These are phyloP conservation scores for Tanytarsus gracilentus DNA, from an alignment of 2,888 invertebrate genomes.

Conservation along the genomic window DNA sequence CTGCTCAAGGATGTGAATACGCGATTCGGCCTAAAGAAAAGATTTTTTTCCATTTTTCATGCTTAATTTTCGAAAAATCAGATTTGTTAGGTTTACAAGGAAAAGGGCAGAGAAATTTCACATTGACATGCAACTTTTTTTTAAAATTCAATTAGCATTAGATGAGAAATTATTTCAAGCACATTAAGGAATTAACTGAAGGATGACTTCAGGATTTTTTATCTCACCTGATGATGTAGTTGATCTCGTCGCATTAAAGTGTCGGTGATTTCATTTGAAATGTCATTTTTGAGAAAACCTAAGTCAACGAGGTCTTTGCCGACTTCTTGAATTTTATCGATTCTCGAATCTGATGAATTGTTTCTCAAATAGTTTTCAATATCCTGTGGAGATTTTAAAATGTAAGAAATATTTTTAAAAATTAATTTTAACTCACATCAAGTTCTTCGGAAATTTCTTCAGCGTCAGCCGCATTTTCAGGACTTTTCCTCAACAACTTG, in stretches of 20 bases:
- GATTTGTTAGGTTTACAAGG: neutral
- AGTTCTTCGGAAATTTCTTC: conserved; percentile 87
- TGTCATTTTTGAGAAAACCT: conserved; percentile 62
- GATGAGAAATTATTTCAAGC: neutral
- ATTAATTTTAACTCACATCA: conserved; percentile 52
- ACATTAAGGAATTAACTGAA: neutral
- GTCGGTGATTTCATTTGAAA: conserved; percentile 56
- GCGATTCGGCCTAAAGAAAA: conserved; percentile 37
- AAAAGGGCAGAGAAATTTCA: neutral
- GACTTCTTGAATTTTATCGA: conserved; percentile 65
- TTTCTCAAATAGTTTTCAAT: conserved; percentile 70
- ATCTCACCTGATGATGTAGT: conserved; percentile 56
- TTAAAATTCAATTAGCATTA: neutral
- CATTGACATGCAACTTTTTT: neutral
- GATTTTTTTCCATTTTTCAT: neutral
- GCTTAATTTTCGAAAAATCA: neutral
- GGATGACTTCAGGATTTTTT: neutral
- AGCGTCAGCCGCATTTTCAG: conserved; percentile 69
- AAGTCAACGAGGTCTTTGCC: conserved; percentile 63
- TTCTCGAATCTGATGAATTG: conserved; percentile 62
- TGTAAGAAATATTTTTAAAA: conserved; percentile 22
- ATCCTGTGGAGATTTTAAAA: conserved; percentile 49
- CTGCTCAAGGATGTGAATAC: conserved; percentile 51
- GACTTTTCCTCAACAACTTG: conserved; percentile 60
- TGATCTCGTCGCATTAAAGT: conserved; percentile 56